Base-by-base conservation (phyloP, 2,888 invertebrate species). In the Meteorus colon region DNA sequence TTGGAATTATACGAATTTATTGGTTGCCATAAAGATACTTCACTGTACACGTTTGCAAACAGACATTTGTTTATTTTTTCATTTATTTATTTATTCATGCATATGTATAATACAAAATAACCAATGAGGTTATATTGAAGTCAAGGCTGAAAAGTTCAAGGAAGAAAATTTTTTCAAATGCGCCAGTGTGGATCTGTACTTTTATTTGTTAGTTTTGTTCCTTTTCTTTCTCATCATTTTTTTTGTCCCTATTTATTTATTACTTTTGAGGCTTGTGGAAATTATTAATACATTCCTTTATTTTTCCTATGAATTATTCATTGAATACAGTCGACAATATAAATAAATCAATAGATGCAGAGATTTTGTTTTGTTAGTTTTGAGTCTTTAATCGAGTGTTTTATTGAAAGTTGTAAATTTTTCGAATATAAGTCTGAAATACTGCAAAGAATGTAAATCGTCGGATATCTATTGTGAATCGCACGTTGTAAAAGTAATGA, bases 131-230 rank as follows among this genome's bases (percentile, higher is more conserved):
- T 55, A 55, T 6, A 5, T 55, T 19, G 8, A 10, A 55, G 55
- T 55, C 55, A 55, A 55, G 55, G 55, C 5, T 55, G 19, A 24
- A 55, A 2, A 55, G 55, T 55, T 55, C 55, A 55, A 55, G 55
- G 55, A 55, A 55, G 55, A 5, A 55, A 24, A 55, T 4, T 55
- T 55, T 19, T 24, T 48, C 16, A 48, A 55, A 55, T 2, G 8
- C 19, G 1, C 10, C 19, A 55, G 19, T n/a, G 8, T 6, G n/a
- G 6, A 55, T 19, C 19, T 10, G 55, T 55, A 55, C 8, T n/a
- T 19, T n/a, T 55, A 55, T 55, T 55, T 55, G 8, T n/a, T 24
- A 24, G 0, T 24, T 24, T 24, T 24, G 24, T 24, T 24, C 24
- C 24, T 24, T 24, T 19, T 55, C 19, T 55, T 19, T 6, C n/a